Base-by-base conservation (phyloP, 1,140 invertebrate species). In the Nymphalis io region DNA sequence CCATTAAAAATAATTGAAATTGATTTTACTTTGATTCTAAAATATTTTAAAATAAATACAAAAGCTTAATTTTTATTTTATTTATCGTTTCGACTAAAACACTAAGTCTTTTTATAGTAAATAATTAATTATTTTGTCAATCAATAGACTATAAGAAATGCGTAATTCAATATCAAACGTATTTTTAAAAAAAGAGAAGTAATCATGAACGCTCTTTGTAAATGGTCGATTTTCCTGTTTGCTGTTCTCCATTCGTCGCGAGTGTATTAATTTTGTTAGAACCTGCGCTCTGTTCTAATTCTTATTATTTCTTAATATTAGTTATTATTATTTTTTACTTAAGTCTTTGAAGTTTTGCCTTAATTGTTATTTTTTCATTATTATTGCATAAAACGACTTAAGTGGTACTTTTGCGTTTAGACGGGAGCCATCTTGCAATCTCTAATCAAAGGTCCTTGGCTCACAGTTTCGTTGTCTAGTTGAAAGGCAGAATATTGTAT, bases 351-450 rank as follows among this genome's bases (percentile, higher is more conserved):
- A 85, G 78, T 87, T 85, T 85, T 78, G 75, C 72, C 76, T 69
- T 74, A 79, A 76, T 78, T 81, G 76, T 76, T 79, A 79, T 73
- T 81, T 83, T 87, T 85, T 82, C 51, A 80, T 73, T 81, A 89
- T 81, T 86, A 84, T 80, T 87, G 75, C 83, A 88, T 86, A 88
- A 88, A 91, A 88, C 88, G 93, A 93, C 89, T 92, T 90, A 91
- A 88, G 93, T 93, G 91, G 93, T 93, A 92, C 89, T 89, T 92
- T 89, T 93, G 90, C 91, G 92, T 93, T 93, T 93, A 93, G 93
- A 93, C 93, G 93, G 93, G 92, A 93, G 93, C 93, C 93, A 94
- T 94, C 93, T 94, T 94, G 93, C 93, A 93, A 93, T 93, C 93
- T 93, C 91, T 93, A 93, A 93, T 93, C 93, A 93, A 93, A 93